These are phyloP conservation scores for Gulo gulo DNA, from an alignment of 2,113 vertebrate species.

Conservation along the genomic window DNA sequence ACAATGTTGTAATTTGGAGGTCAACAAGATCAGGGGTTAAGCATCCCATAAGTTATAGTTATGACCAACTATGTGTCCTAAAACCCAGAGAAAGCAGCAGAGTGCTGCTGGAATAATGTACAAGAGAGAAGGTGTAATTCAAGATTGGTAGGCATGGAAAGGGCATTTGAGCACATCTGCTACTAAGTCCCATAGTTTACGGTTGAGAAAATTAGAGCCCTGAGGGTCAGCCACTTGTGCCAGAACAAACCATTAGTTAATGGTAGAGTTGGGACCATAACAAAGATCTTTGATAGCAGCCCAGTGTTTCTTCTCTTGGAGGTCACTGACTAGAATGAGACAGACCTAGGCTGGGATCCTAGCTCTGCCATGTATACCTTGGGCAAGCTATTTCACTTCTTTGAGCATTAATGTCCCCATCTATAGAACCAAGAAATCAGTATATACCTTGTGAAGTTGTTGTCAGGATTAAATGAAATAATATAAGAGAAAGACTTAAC, in stretches of 20 bases:
- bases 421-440: not conserved
- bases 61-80: not conserved
- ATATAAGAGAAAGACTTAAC: not conserved
- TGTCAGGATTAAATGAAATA: constrained; percentile 20
- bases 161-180: not conserved
- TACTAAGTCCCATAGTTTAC: not conserved
- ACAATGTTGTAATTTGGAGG: not conserved
- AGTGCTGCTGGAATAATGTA: not conserved
- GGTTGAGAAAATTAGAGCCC: not conserved
- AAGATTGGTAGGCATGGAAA: not conserved
- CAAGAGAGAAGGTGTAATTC: not conserved
- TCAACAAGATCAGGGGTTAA: not conserved
- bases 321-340: not conserved
- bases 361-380: not conserved
- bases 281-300: not conserved
- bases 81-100: not conserved
- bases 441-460: not conserved
- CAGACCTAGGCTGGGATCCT: not conserved
- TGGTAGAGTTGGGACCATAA: not conserved
- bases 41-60: not conserved
- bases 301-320: not conserved
- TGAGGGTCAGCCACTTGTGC: not conserved
- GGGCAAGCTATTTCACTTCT: constrained; percentile 9
- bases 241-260: not conserved
- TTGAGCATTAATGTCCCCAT: not conserved